Evolutionary conservation across 2,888 invertebrate genomes (phyloP).

Genomic region (Melinaea marsaeus): DNA sequence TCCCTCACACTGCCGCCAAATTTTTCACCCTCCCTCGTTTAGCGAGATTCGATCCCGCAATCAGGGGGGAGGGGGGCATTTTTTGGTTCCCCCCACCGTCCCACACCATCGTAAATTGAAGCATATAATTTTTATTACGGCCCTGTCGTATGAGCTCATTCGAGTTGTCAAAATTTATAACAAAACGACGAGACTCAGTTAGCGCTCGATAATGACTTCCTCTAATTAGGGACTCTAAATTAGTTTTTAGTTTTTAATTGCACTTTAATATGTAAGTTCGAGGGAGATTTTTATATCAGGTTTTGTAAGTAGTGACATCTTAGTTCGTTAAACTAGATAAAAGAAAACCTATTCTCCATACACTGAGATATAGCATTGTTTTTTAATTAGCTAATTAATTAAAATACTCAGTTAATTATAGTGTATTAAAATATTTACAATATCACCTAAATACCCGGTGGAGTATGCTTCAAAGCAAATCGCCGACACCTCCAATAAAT

Average conservation of each 20-base stretch:
- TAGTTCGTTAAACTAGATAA: too few species aligned
- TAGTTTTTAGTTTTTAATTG: slow-evolving; percentile 5
- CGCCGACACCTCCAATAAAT: slow-evolving; percentile 15
- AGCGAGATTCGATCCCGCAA: slow-evolving; percentile 76
- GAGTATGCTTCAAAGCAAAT: slow-evolving; percentile 14
- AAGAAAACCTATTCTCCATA: too few species aligned
- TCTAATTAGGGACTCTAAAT: neutral
- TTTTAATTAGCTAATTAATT: too few species aligned
- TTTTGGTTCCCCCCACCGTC: slow-evolving; percentile 57
- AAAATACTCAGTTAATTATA: neutral
- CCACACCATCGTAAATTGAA: slow-evolving; percentile 73
- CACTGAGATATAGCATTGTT: too few species aligned
- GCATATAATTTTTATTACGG: slow-evolving; percentile 78
- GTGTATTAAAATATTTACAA: too few species aligned
- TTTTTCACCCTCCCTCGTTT: slow-evolving; percentile 65
- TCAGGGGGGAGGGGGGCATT: slow-evolving; percentile 65
- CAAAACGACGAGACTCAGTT: slow-evolving; percentile 28
- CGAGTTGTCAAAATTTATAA: slow-evolving; percentile 42
- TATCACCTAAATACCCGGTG: slow-evolving; percentile 8
- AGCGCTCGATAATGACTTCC: slow-evolving; percentile 19
- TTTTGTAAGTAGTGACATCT: too few species aligned
- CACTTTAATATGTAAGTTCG: neutral
- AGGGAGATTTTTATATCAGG: too few species aligned
- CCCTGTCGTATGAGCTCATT: slow-evolving; percentile 66
- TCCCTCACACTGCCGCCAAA: slow-evolving; percentile 51